These are phyloP conservation scores for Triops cancriformis DNA, from an alignment of 1,140 invertebrate genomes.

Conservation along the genomic window DNA sequence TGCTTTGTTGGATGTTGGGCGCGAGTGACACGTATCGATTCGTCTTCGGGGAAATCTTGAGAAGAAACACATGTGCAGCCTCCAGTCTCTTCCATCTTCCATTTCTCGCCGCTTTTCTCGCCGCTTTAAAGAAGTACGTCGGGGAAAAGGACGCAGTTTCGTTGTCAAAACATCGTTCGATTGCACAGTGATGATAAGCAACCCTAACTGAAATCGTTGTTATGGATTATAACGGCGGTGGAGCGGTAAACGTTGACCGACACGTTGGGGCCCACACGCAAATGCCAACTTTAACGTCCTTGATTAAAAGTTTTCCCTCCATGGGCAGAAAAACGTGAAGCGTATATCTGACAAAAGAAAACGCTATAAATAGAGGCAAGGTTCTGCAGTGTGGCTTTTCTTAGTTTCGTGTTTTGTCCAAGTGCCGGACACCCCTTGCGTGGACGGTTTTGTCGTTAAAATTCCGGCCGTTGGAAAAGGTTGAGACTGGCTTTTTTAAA, in stretches of 20 bases:
- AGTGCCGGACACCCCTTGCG: slow-evolving; percentile 3
- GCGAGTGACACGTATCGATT: neutral
- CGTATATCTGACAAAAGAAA: neutral
- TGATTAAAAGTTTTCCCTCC: neutral
- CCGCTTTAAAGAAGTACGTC: too few relatives aligned
- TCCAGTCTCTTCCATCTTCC: neutral
- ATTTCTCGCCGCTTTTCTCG: too few relatives aligned
- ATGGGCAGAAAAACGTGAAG: neutral
- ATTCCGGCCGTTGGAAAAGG: neutral
- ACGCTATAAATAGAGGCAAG: neutral
- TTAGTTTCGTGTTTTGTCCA: neutral
- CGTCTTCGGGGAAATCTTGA: neutral
- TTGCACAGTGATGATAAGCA: neutral
- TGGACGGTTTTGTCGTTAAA: slow-evolving; percentile 1
- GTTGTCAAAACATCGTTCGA: neutral
- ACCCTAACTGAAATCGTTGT: neutral
- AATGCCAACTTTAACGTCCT: slow-evolving; percentile 6
- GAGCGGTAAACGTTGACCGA: neutral
- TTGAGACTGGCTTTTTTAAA: neutral
- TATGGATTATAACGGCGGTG: neutral
- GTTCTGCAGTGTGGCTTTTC: neutral
- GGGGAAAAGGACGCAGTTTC: neutral
- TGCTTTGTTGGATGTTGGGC: neutral
- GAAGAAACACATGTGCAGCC: neutral
- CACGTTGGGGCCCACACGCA: neutral